A percentile compares a stretch with the other conserved stretches of the same genome.
Evolutionary conservation across 1,140 invertebrate genomes (phyloP).

Genomic region (Euura lappo): DNA sequence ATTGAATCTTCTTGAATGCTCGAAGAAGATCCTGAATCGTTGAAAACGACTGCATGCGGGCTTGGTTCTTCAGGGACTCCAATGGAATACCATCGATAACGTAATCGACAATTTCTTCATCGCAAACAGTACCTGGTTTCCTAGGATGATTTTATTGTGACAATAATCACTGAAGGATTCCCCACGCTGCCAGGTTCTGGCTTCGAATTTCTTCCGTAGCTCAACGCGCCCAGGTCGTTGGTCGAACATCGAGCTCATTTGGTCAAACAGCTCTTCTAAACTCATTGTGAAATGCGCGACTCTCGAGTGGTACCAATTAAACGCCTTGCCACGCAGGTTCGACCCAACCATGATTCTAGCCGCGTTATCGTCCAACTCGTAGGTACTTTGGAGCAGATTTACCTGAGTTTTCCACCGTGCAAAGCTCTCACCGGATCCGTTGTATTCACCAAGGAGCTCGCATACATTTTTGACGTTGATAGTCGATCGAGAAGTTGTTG

Average conservation of each 20-base stretch:
- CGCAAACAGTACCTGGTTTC: conserved; percentile 16
- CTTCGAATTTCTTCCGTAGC: conserved; percentile 23
- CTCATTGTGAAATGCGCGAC: conserved; percentile 15
- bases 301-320: conserved; percentile 23
- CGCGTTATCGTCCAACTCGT: conserved; percentile 19
- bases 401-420: conserved; percentile 20
- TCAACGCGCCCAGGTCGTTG: conserved; percentile 6
- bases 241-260: conserved; percentile 17
- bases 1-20: conserved; percentile 20
- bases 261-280: neutral
- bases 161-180: conserved; percentile 18
- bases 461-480: conserved; percentile 18
- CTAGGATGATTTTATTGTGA: conserved; percentile 25
- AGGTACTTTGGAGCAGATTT: conserved; percentile 9
- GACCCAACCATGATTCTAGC: conserved; percentile 17
- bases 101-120: conserved; percentile 23
- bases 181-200: conserved; percentile 8
- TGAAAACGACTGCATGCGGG: conserved; percentile 9
- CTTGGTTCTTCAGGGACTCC: conserved; percentile 18
- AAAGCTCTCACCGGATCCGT: conserved; percentile 15
- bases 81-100: conserved; percentile 22
- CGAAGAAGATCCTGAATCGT: neutral
- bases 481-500: neutral
- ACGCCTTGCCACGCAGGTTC: conserved; percentile 22
- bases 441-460: conserved; percentile 15